Percentiles rank a stretch among this genome's conserved stretches.
Conservation (phyloP, 2,113 vertebrate species). For the Calyptomena viridis region DNA sequence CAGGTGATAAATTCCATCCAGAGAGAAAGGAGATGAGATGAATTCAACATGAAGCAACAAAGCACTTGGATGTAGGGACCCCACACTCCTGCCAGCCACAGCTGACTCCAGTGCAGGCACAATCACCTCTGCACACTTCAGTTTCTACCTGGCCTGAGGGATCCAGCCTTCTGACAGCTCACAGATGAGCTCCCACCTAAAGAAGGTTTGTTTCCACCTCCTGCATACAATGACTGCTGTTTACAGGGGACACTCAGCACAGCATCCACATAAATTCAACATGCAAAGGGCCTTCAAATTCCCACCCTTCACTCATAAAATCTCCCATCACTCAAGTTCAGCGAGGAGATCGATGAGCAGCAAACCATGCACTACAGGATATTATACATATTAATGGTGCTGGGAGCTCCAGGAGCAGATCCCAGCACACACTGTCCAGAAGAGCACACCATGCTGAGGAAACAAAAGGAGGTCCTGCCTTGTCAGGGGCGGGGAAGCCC, state of each 20-base stretch:
- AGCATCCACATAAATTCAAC: background rate
- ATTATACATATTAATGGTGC: background rate
- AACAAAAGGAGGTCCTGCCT: conserved; percentile 44
- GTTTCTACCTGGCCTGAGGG: background rate
- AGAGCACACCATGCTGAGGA: background rate
- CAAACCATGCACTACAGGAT: background rate
- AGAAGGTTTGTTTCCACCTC: background rate
- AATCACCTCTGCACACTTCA: background rate
- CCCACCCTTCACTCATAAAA: background rate
- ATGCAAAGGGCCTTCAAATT: background rate
- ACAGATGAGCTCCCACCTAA: background rate
- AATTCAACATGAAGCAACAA: background rate
- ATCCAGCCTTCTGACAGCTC: background rate
- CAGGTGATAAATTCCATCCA: background rate
- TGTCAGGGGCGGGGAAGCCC: background rate
- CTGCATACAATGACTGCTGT: background rate
- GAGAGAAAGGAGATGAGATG: background rate
- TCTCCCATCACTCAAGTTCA: background rate
- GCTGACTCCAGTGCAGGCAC: background rate
- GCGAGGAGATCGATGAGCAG: background rate
- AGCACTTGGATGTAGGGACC: background rate
- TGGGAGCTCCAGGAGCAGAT: background rate
- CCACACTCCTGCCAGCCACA: background rate
- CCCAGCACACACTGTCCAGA: background rate
- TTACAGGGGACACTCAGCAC: background rate